Percentiles rank a stretch among this genome's conserved stretches.
Evolutionary conservation across 2,797 vertebrate species (phyloP).

Genomic region (Rhynchonycteris naso): DNA sequence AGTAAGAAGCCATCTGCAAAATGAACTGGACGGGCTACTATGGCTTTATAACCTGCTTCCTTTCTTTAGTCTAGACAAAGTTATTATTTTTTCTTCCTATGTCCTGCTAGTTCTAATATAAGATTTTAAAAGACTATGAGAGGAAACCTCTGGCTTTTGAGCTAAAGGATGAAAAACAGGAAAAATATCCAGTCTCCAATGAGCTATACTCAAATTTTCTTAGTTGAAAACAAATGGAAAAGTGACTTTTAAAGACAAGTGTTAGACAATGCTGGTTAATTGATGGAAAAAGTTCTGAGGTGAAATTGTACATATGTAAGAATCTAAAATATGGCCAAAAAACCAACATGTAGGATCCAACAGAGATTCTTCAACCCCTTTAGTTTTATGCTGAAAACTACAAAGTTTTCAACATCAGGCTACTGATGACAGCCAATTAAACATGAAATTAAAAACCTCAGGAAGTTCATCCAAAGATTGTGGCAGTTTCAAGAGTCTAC

Average conservation of each 20-base stretch:
- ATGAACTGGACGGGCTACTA: constrained; percentile 43
- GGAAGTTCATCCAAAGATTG: constrained; percentile 11
- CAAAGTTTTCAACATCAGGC: constrained; percentile 22
- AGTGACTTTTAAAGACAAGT: constrained; percentile 46
- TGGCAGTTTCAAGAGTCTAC: constrained; percentile 27
- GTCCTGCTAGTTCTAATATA: constrained; percentile 25
- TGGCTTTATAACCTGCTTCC: constrained; percentile 67
- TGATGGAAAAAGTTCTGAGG: not conserved
- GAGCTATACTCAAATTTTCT: constrained; percentile 8
- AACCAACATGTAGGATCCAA: not conserved
- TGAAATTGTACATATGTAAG: not conserved
- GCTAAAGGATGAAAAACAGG: constrained; percentile 26
- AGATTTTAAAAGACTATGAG: constrained; percentile 30
- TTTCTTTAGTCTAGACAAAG: constrained; percentile 39
- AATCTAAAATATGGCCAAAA: constrained; percentile 23
- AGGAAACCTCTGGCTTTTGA: constrained; percentile 51
- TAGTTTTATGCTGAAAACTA: constrained; percentile 49
- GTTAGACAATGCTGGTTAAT: constrained; percentile 8
- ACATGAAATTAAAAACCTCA: not conserved
- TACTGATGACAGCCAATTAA: not conserved
- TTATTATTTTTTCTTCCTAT: constrained; percentile 24
- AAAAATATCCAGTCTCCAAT: not conserved
- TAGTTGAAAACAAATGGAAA: constrained; percentile 39
- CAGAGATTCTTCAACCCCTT: constrained; percentile 21
- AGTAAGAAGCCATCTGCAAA: constrained; percentile 22